phyloP scores from a whole-genome alignment of 2,113 vertebrate species.

The Chaenocephalus aceratus region DNA sequence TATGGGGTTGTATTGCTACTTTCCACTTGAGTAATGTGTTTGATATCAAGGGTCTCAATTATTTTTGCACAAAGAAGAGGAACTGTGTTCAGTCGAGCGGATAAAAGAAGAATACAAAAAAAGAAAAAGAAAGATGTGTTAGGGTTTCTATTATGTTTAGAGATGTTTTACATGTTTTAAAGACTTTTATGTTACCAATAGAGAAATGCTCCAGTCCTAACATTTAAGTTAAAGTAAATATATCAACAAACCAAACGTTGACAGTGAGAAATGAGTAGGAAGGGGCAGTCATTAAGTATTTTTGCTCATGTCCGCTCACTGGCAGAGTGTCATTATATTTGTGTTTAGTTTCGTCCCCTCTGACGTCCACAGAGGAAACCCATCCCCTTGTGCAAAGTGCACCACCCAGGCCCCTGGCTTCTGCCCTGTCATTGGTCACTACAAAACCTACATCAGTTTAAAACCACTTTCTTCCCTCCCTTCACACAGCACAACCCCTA shows the following conservation, averaged over 20 bases:
- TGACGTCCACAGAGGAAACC: conserved; percentile 70
- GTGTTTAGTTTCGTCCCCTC: conserved; percentile 56
- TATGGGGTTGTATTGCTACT: background rate
- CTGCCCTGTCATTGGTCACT: conserved; percentile 80
- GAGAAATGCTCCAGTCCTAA: background rate
- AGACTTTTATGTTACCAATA: too few relatives aligned
- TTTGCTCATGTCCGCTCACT: conserved; percentile 38
- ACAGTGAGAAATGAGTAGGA: conserved; percentile 57
- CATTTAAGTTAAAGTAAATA: conserved; percentile 1
- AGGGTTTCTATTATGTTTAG: too few relatives aligned
- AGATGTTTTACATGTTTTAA: too few relatives aligned
- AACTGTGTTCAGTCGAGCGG: background rate
- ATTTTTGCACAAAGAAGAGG: conserved; percentile 26
- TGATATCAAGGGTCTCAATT: background rate
- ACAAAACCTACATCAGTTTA: conserved; percentile 71
- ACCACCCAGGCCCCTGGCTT: conserved; percentile 36
- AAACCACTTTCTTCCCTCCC: conserved; percentile 65
- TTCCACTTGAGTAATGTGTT: background rate
- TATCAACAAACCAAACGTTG: conserved; percentile 48
- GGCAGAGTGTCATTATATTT: conserved; percentile 44
- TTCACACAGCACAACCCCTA: conserved; percentile 74
- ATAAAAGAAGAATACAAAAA: conserved; percentile 23
- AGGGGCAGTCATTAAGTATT: conserved; percentile 42
- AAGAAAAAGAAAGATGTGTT: too few relatives aligned
- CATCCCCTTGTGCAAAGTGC: conserved; percentile 64